Conservation (phyloP, 2,113 vertebrate species). For the Corydoras maculifer region DNA sequence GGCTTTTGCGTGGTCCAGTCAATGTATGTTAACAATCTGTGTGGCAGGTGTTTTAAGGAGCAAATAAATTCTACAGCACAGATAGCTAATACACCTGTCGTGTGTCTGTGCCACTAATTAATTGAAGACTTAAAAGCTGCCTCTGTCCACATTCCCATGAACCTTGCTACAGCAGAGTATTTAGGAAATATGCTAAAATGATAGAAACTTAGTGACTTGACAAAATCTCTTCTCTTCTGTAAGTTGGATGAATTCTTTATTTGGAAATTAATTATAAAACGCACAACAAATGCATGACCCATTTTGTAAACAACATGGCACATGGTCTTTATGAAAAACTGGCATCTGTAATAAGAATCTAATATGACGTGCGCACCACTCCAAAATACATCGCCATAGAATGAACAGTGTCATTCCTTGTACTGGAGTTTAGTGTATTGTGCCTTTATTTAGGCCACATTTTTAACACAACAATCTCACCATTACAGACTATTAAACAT, state of each 20-base stretch:
- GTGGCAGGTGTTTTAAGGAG: no score
- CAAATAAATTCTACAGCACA: no score
- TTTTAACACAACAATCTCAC: conserved; percentile 21
- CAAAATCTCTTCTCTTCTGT: conserved; percentile 3
- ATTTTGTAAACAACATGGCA: conserved; percentile 42
- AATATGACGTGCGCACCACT: conserved; percentile 27
- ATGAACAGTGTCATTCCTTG: conserved; percentile 25
- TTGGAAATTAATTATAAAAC: conserved; percentile 45
- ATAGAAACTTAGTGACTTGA: background rate
- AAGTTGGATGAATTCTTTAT: conserved; percentile 38
- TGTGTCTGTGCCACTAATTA: no score
- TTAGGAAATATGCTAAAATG: no score
- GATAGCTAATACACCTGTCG: no score
- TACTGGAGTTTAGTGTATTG: conserved; percentile 24
- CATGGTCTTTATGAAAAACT: conserved; percentile 36
- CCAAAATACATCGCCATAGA: conserved; percentile 32
- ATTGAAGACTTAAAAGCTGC: no score
- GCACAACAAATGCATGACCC: conserved; percentile 42
- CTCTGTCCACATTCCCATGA: no score
- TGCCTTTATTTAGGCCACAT: conserved; percentile 14
- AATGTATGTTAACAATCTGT: no score
- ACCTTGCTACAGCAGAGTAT: no score
- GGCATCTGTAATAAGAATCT: conserved; percentile 30
- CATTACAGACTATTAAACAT: conserved; percentile 31
- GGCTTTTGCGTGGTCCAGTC: no score